Evolutionary conservation across 2,113 vertebrate genomes (phyloP), one percentile per base, ranked within the genome.

Genomic region (Xyliphius kryptos): DNA sequence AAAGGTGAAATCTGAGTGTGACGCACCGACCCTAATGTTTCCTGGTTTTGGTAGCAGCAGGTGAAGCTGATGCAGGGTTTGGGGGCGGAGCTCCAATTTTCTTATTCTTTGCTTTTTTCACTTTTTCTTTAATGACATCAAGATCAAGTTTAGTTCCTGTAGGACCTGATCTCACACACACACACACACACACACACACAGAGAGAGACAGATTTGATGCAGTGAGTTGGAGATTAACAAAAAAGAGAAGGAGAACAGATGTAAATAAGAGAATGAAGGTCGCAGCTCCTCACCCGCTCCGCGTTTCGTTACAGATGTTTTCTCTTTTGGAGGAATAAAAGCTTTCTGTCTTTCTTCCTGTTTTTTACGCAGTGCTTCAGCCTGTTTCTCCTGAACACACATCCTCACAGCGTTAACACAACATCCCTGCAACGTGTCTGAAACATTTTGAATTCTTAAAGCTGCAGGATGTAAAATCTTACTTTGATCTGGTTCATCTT

Each of bases 261-360:
- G 1, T 1, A 12, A 20, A 16, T 19, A 9, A 48, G 7, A 19
- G 46, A 19, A 22, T 14, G 14, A 6, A 51, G 7, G 16, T 16
- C 9, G 15, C 1, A 4, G 14, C 13, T 21, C 37, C 8, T 19
- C 89, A 97, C 95, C 92, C 89, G 91, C 85, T 22, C 81, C 82
- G 19, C 70, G 77, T 66, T 92, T 87, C 78, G 91, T 93, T 66
- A 85, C 32, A 26, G 56, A 56, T 15, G 89, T 80, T 57, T 94
- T 97, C 81, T 99, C 96, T 76, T 96, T 94, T 2, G 96, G 95
- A 75, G 95, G 92, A 74, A 98, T 86, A 76, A 99, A 99, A 3
- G 91, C 94, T 85, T 92, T 96, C 66, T 94, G 92, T 70, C 96
- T 85, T 84, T 97, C 88, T 56, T 95, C 89, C 70, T 97, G 93